Conservation (phyloP, 2,113 vertebrate genomes). For the Polyodon spathula region DNA sequence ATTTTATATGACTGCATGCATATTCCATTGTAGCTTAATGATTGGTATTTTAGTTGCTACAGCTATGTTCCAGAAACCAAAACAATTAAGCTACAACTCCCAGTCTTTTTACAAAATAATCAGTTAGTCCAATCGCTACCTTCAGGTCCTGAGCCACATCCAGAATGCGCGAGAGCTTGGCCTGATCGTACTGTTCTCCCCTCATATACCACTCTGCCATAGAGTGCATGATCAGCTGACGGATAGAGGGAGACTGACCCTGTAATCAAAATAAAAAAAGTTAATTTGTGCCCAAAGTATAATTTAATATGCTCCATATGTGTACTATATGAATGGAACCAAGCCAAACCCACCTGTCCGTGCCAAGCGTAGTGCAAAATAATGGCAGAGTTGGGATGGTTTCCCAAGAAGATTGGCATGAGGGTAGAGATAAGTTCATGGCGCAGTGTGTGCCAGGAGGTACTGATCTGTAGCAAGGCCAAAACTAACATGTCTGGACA, state of each 20-base stretch:
- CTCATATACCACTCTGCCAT: conserved; percentile 99
- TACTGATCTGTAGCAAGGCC: conserved; percentile 91
- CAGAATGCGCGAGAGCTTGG: conserved; percentile 92
- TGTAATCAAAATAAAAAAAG: conserved; percentile 29
- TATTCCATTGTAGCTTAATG: too few relatives aligned
- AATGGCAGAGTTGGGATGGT: conserved; percentile 97
- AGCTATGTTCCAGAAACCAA: too few relatives aligned
- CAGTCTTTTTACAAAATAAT: background rate
- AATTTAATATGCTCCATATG: background rate
- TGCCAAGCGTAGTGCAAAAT: conserved; percentile 99
- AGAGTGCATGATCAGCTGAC: conserved; percentile 97
- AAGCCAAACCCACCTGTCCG: conserved; percentile 73
- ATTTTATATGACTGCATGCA: too few relatives aligned
- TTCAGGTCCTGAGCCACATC: conserved; percentile 98
- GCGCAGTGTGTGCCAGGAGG: conserved; percentile 92
- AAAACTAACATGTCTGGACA: conserved; percentile 97
- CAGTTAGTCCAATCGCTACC: conserved; percentile 50
- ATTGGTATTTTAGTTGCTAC: too few relatives aligned
- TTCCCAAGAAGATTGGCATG: conserved; percentile 97
- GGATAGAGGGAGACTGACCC: conserved; percentile 97
- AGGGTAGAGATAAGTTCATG: conserved; percentile 97
- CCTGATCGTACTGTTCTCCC: conserved; percentile 96
- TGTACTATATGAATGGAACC: background rate
- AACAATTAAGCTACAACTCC: too few relatives aligned
- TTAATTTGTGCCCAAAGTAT: too few relatives aligned